Conservation (phyloP, 37 sponge, comb jelly and placozoan species). For the Bolinopsis microptera region DNA sequence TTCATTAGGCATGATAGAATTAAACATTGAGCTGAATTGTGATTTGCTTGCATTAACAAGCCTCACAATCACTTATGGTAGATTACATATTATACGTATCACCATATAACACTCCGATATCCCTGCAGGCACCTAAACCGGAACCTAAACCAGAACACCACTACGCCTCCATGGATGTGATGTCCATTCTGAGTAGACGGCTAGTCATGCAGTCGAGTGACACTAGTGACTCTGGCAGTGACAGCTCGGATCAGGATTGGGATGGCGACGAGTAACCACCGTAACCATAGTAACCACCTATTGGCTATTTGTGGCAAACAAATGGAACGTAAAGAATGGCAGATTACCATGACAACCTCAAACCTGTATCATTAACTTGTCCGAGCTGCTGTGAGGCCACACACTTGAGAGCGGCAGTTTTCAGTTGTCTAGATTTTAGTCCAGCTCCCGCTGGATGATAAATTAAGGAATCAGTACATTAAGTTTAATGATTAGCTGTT, state of each 20-base stretch:
- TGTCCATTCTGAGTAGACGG: conserved; percentile 32
- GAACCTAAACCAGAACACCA: conserved; percentile 51
- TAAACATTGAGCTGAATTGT: not conserved
- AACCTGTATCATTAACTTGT: no score
- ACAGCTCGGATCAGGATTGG: conserved; percentile 29
- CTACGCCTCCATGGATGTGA: conserved; percentile 60
- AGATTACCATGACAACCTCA: not conserved
- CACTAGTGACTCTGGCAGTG: not conserved
- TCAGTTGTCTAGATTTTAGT: no score
- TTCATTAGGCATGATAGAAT: no score
- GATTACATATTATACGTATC: not conserved
- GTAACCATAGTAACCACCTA: not conserved
- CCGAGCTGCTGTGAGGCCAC: no score
- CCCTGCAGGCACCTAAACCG: no score
- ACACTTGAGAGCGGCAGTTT: no score
- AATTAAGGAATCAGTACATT: no score
- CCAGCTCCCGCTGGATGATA: no score
- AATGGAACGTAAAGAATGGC: no score
- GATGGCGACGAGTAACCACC: not conserved
- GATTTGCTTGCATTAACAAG: not conserved
- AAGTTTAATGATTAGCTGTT: no score
- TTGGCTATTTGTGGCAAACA: not conserved
- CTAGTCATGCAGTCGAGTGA: conserved; percentile 58
- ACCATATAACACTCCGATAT: conserved; percentile 30
- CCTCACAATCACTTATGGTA: not conserved